These are phyloP conservation scores for Ramphastos sulfuratus DNA, from an alignment of 2,113 vertebrate genomes.

Conservation along the genomic window DNA sequence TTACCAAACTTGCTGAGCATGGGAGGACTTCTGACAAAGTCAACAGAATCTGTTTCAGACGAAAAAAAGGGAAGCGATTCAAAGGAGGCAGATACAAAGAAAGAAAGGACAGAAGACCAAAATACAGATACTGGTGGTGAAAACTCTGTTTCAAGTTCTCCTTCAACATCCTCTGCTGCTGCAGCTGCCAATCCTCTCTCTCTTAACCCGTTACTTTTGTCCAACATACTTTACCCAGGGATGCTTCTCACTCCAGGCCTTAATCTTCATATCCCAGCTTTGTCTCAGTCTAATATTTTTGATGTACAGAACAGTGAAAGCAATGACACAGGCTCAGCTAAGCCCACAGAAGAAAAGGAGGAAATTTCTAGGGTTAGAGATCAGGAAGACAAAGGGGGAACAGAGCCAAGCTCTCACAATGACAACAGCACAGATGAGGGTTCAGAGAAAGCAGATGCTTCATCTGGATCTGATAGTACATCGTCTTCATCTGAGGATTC, in stretches of 20 bases:
- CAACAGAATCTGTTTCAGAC: slow-evolving; percentile 79
- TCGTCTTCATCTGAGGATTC: slow-evolving; percentile 91
- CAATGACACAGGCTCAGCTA: slow-evolving; percentile 76
- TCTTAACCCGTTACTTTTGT: slow-evolving; percentile 95
- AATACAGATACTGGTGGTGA: slow-evolving; percentile 75
- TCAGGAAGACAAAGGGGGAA: slow-evolving; percentile 76
- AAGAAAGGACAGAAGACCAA: slow-evolving; percentile 93
- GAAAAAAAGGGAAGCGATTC: slow-evolving; percentile 82
- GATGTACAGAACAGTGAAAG: slow-evolving; percentile 89
- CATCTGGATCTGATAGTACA: slow-evolving; percentile 90
- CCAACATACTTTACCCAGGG: slow-evolving; percentile 99
- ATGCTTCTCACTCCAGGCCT: slow-evolving; percentile 99
- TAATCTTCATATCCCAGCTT: slow-evolving; percentile 93
- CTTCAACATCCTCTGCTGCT: slow-evolving; percentile 81
- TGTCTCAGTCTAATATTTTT: slow-evolving; percentile 80
- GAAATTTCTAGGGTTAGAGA: slow-evolving; percentile 75
- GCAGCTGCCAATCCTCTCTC: slow-evolving; percentile 85
- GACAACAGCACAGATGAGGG: slow-evolving; percentile 95
- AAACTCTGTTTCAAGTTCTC: slow-evolving; percentile 82
- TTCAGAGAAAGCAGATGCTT: slow-evolving; percentile 92
- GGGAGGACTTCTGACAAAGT: slow-evolving; percentile 84
- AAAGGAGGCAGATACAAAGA: slow-evolving; percentile 80
- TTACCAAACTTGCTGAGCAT: slow-evolving; percentile 92
- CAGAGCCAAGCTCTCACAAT: slow-evolving; percentile 80
- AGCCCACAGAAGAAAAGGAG: slow-evolving; percentile 74